Conservation (phyloP, 2,797 vertebrate species). For the Valencia hispanica region DNA sequence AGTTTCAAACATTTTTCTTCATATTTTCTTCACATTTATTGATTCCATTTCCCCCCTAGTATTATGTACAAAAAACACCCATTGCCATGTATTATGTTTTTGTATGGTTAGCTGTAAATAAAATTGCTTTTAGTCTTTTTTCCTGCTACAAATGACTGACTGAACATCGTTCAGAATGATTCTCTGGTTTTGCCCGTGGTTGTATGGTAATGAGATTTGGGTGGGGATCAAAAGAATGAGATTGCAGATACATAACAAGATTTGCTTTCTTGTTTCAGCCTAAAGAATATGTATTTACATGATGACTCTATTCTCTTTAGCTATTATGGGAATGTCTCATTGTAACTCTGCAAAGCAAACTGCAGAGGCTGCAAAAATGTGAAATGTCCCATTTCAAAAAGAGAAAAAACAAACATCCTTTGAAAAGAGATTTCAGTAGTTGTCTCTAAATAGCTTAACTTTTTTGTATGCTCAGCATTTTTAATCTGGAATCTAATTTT, state of each 20-base stretch:
- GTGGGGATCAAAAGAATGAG: neutral
- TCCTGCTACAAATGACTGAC: neutral
- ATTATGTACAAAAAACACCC: neutral
- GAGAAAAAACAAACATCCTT: neutral
- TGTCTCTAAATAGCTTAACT: neutral
- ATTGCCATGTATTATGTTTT: neutral
- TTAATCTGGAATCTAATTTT: neutral
- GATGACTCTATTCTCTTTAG: neutral
- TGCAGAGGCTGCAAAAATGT: neutral
- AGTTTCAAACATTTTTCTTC: neutral
- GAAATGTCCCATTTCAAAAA: neutral
- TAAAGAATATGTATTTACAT: neutral
- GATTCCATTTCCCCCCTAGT: too few species aligned
- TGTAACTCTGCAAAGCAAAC: neutral
- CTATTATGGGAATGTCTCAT: neutral
- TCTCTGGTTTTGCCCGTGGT: neutral
- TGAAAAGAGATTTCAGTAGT: neutral
- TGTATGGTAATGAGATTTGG: constrained; percentile 1
- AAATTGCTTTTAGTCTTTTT: neutral
- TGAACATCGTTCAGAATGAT: neutral
- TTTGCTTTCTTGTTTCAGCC: neutral
- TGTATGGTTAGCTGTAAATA: neutral
- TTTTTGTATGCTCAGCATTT: neutral
- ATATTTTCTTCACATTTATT: too few species aligned
- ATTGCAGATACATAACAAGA: constrained; percentile 6